Evolutionary conservation across 2,888 invertebrate genomes (phyloP), one percentile per base, ranked within the genome.

Genomic region (Eudasyphora cyanicolor): DNA sequence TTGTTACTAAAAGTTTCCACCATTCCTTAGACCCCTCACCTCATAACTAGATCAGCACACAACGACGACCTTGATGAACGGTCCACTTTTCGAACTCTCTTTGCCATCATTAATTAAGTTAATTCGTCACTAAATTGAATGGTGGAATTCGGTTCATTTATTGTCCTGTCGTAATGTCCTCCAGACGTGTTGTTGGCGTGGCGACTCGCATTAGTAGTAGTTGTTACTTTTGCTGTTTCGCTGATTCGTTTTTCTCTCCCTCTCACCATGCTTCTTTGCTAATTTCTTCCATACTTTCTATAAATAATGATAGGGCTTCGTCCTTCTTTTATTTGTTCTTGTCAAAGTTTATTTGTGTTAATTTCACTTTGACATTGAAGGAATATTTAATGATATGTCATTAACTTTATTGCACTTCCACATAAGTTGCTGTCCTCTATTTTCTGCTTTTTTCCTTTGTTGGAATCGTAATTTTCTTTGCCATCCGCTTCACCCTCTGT

Each of bases 381-480:
- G 76, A 80, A 82, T 84, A 80, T 80, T 69, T 79, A 84, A 86
- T 82, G 85, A 85, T 60, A 82, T 82, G 82, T 83, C 85, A 82
- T 86, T 85, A 86, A 85, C 54, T 86, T 85, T 85, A 85, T 86
- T 86, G 75, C 81, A 84, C 79, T 85, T 85, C 77, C 80, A 57
- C 74, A 79, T 62, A 62, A 79, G 74, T 75, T 75, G 5, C 29
- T 75, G 17, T 79, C 17, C 24, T 70, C 35, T 62, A 10, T 67
- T 38, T 67, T 10, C 24, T 27, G n/a, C n/a, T 57, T 51, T 3
- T 51, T n/a, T 2, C 21, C 51, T 45, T 45, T 45, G 45, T n/a
- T 45, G 14, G 14, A 32, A 32, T 32, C 32, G 4, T 32, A 4
- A 6, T 14, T 5, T 45, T 45, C 45, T 45, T 45, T n/a, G 14